phyloP scores from a whole-genome alignment of 2,888 invertebrate genomes.

The Tenthredo livida region DNA sequence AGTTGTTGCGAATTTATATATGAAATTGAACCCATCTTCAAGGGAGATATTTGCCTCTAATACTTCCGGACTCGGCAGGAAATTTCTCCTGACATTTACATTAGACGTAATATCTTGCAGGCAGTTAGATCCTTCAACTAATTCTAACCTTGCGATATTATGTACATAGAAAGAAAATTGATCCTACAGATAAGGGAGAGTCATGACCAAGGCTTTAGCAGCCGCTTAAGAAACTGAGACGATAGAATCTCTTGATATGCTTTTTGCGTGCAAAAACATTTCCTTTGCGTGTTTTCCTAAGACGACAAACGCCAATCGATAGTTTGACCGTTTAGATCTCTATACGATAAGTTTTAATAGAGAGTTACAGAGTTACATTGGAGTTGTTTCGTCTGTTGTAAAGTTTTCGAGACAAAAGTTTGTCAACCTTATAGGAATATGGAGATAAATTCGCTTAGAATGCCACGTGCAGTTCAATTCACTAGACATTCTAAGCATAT shows the following conservation, averaged over 20 bases:
- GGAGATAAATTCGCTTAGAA: slow-evolving; percentile 15
- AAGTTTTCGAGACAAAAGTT: slow-evolving; percentile 20
- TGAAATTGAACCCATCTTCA: background rate
- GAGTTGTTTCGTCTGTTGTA: background rate
- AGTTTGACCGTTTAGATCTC: background rate
- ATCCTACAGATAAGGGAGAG: background rate
- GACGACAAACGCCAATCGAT: background rate
- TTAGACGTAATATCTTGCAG: background rate
- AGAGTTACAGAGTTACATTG: background rate
- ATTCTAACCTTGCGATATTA: background rate
- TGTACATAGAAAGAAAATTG: background rate
- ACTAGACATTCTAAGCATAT: background rate
- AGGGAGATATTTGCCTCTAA: background rate
- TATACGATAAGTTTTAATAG: slow-evolving; percentile 22
- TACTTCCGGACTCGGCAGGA: background rate
- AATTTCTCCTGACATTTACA: background rate
- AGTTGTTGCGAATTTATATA: background rate
- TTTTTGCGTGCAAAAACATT: slow-evolving; percentile 24
- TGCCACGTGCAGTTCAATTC: background rate
- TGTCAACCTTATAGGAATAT: background rate
- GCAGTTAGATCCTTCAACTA: background rate
- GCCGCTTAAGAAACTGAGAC: background rate
- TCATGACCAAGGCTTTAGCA: background rate
- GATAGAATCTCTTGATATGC: slow-evolving; percentile 4
- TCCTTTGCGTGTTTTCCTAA: slow-evolving; percentile 10